These are phyloP conservation scores for Macrobrachium rosenbergii DNA, from an alignment of 1,140 invertebrate genomes.

Conservation along the genomic window DNA sequence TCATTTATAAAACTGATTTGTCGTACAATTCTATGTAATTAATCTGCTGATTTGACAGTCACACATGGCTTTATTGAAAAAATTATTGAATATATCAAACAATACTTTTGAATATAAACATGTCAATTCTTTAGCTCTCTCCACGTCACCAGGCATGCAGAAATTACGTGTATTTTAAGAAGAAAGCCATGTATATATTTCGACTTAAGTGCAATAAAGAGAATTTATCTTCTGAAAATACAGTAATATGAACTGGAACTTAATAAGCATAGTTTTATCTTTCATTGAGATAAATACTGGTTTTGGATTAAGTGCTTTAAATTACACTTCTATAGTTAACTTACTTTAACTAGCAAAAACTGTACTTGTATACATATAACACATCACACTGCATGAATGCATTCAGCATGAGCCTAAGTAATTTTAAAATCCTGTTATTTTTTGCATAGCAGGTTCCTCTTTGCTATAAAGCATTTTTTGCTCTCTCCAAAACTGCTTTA, in stretches of 20 bases:
- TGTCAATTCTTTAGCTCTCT: slow-evolving; percentile 21
- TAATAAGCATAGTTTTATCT: slow-evolving; percentile 23
- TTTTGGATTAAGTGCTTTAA: slow-evolving; percentile 55
- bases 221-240: slow-evolving; percentile 21
- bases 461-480: no score
- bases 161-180: slow-evolving; percentile 40
- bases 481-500: background rate
- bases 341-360: slow-evolving; percentile 25
- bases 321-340: slow-evolving; percentile 24
- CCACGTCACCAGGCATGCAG: no score
- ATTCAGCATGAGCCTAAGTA: background rate
- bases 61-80: background rate
- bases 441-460: no score
- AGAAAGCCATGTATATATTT: slow-evolving; percentile 44
- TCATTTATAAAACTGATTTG: no score
- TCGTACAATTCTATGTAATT: no score
- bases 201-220: slow-evolving; percentile 44
- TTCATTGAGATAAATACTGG: slow-evolving; percentile 29
- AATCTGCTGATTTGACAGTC: no score
- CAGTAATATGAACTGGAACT: slow-evolving; percentile 31
- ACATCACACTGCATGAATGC: background rate
- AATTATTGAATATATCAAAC: background rate
- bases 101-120: background rate
- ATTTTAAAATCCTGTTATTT: background rate
- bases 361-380: background rate